Base-by-base conservation (phyloP, 1,140 invertebrate species). In the Leptopilina boulardi region DNA sequence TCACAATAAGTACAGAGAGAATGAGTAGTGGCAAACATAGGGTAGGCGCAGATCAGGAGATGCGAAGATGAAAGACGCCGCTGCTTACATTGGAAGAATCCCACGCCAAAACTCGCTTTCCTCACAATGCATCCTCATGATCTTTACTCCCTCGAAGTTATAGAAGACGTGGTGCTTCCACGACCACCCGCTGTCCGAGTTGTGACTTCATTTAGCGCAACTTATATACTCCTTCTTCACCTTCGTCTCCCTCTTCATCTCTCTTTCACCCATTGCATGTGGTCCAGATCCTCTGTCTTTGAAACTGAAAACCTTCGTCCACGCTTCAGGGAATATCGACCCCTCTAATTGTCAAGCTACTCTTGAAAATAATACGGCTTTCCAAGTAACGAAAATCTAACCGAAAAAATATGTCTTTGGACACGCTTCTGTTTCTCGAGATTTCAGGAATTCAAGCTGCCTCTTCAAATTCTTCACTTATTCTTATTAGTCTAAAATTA, bases 191-290 rank as follows among this genome's bases (percentile, higher is more conserved):
- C 87, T 87, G 89, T 72, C 84, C 80, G 41, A 87, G 88, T 89
- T 88, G 85, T 90, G 88, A 90, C 89, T 90, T 89, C 84, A 90
- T 89, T 89, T 87, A 74, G 80, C 80, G 83, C 82, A 83, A 84
- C 80, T 79, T 59, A 19, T 59, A 59, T 41, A 59, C 59, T 51
- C 70, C 21, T 18, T 73, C 54, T 47, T n/a, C 72, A 38, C 47
- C 21, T 54, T 59, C 51, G 21, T 54, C 38, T 13, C 34, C 54
- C 42, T 72, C 15, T 44, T 47, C 71, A 34, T 34, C 44, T 51
- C 21, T 59, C 15, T 71, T 38, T n/a, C n/a, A 42, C 15, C 77
- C 66, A 74, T 78, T 81, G 80, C 83, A 74, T 47, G 47, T 66
- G 54, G 19, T 73, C 74, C 75, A 71, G 74, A 34, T 42, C 51